Conservation (phyloP, 1,140 invertebrate genomes). For the Magallana ariakensis region DNA sequence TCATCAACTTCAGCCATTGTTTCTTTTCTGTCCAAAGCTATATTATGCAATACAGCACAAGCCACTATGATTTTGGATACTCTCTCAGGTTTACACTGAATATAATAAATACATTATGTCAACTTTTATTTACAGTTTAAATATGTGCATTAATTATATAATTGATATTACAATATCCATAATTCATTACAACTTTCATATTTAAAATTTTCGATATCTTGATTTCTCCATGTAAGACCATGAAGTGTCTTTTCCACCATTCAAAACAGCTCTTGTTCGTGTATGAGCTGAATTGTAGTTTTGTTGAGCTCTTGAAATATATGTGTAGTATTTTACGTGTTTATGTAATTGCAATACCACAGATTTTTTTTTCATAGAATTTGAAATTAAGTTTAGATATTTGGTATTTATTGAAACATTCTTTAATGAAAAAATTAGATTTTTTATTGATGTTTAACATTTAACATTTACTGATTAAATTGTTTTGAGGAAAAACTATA, state of each 20-base stretch:
- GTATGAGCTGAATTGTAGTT: neutral
- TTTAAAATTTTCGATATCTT: neutral
- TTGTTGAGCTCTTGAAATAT: neutral
- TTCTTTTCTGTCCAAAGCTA: too few relatives aligned
- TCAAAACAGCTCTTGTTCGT: neutral
- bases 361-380: too few relatives aligned
- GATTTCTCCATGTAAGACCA: neutral
- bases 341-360: too few relatives aligned
- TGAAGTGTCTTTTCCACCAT: neutral
- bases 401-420: too few relatives aligned
- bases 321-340: neutral
- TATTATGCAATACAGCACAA: too few relatives aligned
- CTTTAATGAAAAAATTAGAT: too few relatives aligned
- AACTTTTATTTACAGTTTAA: too few relatives aligned
- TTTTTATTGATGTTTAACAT: too few relatives aligned
- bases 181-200: neutral
- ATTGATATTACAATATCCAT: neutral
- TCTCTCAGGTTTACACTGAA: conserved; percentile 19
- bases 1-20: neutral
- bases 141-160: neutral
- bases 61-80: conserved; percentile 3
- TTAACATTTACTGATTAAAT: too few relatives aligned
- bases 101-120: neutral
- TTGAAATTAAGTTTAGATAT: neutral
- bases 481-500: too few relatives aligned